Base-by-base conservation (phyloP, 2,888 invertebrate species). In the Marasmarcha lunaedactyla region DNA sequence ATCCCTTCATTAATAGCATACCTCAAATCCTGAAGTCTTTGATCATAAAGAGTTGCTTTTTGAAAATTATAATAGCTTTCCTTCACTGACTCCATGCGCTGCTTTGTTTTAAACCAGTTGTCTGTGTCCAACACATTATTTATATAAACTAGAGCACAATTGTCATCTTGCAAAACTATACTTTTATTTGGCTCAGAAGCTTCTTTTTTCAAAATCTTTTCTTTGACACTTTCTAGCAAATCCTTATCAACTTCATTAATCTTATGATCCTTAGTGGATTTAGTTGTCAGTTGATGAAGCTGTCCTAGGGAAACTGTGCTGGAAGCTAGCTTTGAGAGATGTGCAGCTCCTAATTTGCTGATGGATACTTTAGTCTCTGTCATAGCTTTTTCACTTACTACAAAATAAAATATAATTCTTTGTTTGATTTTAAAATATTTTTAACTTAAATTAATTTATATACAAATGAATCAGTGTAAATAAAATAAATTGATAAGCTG, bases 311-410 rank as follows among this genome's bases (percentile, higher is more conserved):
- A 83, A 0, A 87, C 83, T 35, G 85, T 62, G 64, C 87, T 71
- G 48, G 86, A 62, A 0, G 90, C 87, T 41, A 92, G 79, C 46
- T 88, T 79, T 10, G 90, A 87, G 3, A 93, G 63, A 55, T 91
- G 89, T 39, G 85, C 79, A 4, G 90, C 86, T 52, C 85, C 88
- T 25, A 93, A 66, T 52, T 88, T 90, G 48, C 86, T 86, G 9
- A 93, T 86, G 12, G 87, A 84, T 1, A 92, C 89, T 59, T 87
- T 89, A 12, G 86, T 87, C 70, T 90, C 88, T 38, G 74, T 88
- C 57, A 88, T 87, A 2, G 81, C 81, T 40, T 78, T 72, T 36
- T 87, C 77, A 25, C 88, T 88, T 41, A 92, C 92, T 92, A 55
- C n/a, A 46, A 20, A 34, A 13, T 20, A 25, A 15, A n/a, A 14